These are phyloP conservation scores for Heliconius hortense DNA, from an alignment of 2,888 invertebrate genomes.

Conservation along the genomic window DNA sequence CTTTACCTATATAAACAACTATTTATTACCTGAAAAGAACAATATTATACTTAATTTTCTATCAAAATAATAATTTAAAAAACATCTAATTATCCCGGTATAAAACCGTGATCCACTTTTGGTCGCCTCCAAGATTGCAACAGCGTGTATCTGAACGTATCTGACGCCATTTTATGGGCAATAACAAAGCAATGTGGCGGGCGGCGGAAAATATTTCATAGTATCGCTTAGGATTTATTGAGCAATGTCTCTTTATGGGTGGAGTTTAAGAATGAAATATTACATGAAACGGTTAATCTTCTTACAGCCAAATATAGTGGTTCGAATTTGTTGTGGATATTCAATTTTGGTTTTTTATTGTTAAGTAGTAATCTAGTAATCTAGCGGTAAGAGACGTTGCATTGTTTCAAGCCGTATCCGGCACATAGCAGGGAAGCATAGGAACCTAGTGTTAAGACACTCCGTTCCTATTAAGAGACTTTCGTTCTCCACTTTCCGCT, in stretches of 20 bases:
- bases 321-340: not conserved
- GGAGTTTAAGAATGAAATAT: slow-evolving; percentile 27
- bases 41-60: no score
- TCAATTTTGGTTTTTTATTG: not conserved
- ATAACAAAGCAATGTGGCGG: slow-evolving; percentile 64
- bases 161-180: slow-evolving; percentile 59
- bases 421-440: no score
- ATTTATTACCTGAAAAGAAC: no score
- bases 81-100: no score
- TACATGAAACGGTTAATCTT: slow-evolving; percentile 13
- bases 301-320: not conserved
- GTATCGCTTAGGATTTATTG: slow-evolving; percentile 38
- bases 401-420: no score
- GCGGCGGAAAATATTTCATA: slow-evolving; percentile 54
- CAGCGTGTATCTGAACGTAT: slow-evolving; percentile 43
- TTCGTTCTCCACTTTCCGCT: no score
- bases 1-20: no score
- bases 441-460: no score
- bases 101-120: slow-evolving; percentile 43
- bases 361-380: no score
- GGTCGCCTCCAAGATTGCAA: slow-evolving; percentile 44
- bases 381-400: no score
- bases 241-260: slow-evolving; percentile 25
- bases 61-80: no score
- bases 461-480: no score